phyloP scores from a whole-genome alignment of 2,888 invertebrate species.

The Drosophila meridionalis region DNA sequence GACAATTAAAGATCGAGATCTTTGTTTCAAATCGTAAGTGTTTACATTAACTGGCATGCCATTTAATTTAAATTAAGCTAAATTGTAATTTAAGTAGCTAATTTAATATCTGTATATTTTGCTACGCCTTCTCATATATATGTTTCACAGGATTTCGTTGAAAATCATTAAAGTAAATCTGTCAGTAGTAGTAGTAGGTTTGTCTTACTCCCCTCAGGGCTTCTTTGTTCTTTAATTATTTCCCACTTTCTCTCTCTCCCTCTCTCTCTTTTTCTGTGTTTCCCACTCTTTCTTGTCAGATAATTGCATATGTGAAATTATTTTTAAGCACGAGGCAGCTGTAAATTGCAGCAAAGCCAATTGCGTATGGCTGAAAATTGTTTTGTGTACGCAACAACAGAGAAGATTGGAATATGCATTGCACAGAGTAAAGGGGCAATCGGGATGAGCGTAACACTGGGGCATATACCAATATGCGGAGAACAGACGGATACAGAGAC shows the following conservation, averaged over 20 bases:
- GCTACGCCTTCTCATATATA: no score
- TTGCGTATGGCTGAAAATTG: slow-evolving; percentile 72
- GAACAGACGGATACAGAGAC: slow-evolving; percentile 25
- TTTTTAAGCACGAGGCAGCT: slow-evolving; percentile 65
- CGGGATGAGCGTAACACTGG: slow-evolving; percentile 43
- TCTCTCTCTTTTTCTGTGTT: background rate
- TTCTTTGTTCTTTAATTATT: background rate
- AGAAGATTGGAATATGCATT: slow-evolving; percentile 24
- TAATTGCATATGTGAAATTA: slow-evolving; percentile 65
- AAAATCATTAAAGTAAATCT: background rate
- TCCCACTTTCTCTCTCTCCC: no score
- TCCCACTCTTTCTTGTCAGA: background rate
- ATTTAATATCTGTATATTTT: no score
- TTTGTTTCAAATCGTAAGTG: no score
- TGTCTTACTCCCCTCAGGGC: no score
- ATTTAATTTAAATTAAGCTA: no score
- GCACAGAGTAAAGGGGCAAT: slow-evolving; percentile 13
- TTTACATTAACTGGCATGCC: no score
- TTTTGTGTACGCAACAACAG: slow-evolving; percentile 57
- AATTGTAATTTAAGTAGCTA: no score
- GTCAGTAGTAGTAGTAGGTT: no score
- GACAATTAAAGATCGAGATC: no score
- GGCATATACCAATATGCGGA: slow-evolving; percentile 10
- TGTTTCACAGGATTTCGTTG: no score
- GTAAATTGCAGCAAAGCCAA: slow-evolving; percentile 76